phyloP scores from a whole-genome alignment of 2,888 invertebrate species.

The Allacma fusca region DNA sequence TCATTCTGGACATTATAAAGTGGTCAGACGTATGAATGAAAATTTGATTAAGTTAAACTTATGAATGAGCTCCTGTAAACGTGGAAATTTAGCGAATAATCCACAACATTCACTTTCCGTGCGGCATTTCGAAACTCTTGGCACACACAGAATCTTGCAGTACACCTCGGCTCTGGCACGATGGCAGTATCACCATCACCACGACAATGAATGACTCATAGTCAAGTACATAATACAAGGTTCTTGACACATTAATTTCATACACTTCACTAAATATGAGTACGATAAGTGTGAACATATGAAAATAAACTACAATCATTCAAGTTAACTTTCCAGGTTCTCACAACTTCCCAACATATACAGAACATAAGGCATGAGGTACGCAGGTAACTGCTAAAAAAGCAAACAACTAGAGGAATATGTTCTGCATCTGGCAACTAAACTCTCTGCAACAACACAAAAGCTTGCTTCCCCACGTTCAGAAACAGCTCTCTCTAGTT shows the following conservation, averaged over 20 bases:
- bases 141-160: background rate
- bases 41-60: slow-evolving; percentile 25
- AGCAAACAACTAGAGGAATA: slow-evolving; percentile 11
- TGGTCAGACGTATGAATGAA: slow-evolving; percentile 24
- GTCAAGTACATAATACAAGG: background rate
- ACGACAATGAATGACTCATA: background rate
- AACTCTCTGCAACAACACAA: background rate
- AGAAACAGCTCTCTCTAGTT: background rate
- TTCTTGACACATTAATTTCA: background rate
- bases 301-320: background rate
- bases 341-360: background rate
- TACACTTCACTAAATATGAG: background rate
- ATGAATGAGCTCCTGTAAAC: slow-evolving; percentile 19
- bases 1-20: background rate
- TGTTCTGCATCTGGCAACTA: slow-evolving; percentile 10
- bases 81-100: slow-evolving; percentile 9
- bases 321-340: background rate
- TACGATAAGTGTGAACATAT: slow-evolving; percentile 1
- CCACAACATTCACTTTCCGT: slow-evolving; percentile 4
- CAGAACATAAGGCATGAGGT: background rate
- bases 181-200: no score
- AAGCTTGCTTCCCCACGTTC: background rate
- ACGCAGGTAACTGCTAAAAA: background rate
- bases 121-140: slow-evolving; percentile 2
- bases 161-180: no score